Conservation (phyloP, 2,888 invertebrate genomes). For the Tenthredo mesomela region DNA sequence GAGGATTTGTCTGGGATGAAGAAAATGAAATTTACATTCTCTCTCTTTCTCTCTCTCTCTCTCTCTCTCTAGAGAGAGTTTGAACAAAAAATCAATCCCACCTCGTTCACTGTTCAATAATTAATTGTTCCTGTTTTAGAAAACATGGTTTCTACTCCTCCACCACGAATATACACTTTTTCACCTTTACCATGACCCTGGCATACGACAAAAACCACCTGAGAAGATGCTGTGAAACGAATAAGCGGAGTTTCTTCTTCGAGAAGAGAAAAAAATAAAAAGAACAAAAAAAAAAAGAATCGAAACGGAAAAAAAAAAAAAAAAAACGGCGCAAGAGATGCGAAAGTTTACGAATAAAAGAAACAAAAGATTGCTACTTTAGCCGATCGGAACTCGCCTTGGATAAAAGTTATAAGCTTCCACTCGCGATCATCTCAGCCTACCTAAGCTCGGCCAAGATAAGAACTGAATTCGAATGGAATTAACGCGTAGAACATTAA, state of each 20-base stretch:
- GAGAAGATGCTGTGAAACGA: slow-evolving; percentile 7
- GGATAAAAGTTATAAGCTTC: slow-evolving; percentile 35
- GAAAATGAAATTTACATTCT: background rate
- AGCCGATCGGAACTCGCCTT: slow-evolving; percentile 18
- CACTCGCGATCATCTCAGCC: slow-evolving; percentile 28
- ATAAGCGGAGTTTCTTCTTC: slow-evolving; percentile 27
- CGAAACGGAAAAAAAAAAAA: background rate
- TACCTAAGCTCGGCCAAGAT: background rate
- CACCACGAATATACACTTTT: background rate
- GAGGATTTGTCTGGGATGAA: background rate
- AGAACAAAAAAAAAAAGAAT: background rate
- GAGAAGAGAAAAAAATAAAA: background rate
- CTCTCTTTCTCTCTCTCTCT: too few relatives aligned
- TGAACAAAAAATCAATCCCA: slow-evolving; percentile 3
- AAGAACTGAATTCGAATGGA: background rate
- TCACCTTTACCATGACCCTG: background rate
- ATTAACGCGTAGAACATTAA: background rate
- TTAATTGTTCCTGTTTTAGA: background rate
- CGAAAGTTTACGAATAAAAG: slow-evolving; percentile 46
- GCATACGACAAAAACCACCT: background rate
- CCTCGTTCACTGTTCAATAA: background rate
- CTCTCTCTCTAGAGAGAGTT: background rate
- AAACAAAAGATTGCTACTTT: slow-evolving; percentile 49
- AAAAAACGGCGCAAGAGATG: slow-evolving; percentile 16
- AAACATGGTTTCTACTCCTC: background rate